Evolutionary conservation across 2,888 invertebrate species (phyloP).

Genomic region (Drosophila differens): DNA sequence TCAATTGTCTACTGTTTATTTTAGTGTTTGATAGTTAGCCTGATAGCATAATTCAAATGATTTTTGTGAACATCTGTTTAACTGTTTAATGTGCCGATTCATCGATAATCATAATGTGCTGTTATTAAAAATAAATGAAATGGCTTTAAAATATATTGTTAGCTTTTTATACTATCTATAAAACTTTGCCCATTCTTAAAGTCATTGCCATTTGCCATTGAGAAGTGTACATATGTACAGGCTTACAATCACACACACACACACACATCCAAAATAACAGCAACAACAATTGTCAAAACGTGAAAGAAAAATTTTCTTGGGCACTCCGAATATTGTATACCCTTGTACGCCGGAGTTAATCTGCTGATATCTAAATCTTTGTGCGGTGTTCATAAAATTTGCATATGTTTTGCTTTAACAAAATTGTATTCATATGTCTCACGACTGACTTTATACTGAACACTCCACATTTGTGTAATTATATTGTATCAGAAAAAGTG

Average conservation of each 20-base stretch:
- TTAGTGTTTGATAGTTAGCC: neutral
- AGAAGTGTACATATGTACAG: conserved; percentile 6
- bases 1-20: neutral
- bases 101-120: neutral
- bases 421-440: neutral
- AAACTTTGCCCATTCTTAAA: neutral
- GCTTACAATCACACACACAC: conserved; percentile 16
- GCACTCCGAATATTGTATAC: neutral
- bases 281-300: neutral
- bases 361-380: neutral
- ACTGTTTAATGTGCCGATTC: neutral
- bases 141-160: neutral
- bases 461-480: neutral
- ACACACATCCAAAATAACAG: conserved; percentile 10
- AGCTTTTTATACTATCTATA: neutral
- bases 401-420: neutral
- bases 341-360: neutral
- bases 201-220: conserved; percentile 3
- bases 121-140: neutral
- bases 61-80: neutral
- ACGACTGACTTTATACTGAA: neutral
- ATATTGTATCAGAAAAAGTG: neutral
- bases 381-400: neutral
- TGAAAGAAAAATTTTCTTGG: neutral
- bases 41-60: neutral